phyloP scores from a whole-genome alignment of 2,113 vertebrate species.

The Tor tambroides region DNA sequence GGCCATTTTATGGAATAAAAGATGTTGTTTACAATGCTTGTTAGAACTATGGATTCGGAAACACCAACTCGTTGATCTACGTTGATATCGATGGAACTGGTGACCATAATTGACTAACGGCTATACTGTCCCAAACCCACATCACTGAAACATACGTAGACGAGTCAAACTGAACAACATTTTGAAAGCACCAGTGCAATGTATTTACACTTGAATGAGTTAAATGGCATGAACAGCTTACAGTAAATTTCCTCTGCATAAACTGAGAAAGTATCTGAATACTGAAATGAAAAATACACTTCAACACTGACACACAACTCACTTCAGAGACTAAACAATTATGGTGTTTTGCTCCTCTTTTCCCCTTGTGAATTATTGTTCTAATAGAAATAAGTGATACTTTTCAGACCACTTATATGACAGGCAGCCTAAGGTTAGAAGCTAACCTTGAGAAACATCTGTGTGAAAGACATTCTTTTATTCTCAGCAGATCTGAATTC shows the following conservation, averaged over 20 bases:
- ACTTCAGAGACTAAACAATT: neutral
- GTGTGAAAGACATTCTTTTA: conserved; percentile 12
- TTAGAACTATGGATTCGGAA: no score
- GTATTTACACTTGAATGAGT: neutral
- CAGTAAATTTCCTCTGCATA: neutral
- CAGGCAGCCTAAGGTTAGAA: neutral
- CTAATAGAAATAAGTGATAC: neutral
- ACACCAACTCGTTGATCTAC: no score
- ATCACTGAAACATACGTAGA: neutral
- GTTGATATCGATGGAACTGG: no score
- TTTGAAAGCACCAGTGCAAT: neutral
- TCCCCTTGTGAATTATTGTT: neutral
- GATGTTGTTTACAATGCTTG: no score
- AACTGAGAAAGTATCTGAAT: neutral
- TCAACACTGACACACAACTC: neutral
- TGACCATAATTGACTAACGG: no score
- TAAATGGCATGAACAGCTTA: neutral
- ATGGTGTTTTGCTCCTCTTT: neutral
- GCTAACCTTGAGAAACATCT: conserved; percentile 4
- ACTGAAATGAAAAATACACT: neutral
- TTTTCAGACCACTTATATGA: neutral
- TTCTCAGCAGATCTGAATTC: conserved; percentile 12
- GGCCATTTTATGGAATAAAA: no score
- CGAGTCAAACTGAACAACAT: neutral
- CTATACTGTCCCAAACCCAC: neutral